Percentiles rank a stretch among this genome's conserved stretches.
Conservation (phyloP, 2,797 vertebrate species). For the Melanotaenia maccullochi region DNA sequence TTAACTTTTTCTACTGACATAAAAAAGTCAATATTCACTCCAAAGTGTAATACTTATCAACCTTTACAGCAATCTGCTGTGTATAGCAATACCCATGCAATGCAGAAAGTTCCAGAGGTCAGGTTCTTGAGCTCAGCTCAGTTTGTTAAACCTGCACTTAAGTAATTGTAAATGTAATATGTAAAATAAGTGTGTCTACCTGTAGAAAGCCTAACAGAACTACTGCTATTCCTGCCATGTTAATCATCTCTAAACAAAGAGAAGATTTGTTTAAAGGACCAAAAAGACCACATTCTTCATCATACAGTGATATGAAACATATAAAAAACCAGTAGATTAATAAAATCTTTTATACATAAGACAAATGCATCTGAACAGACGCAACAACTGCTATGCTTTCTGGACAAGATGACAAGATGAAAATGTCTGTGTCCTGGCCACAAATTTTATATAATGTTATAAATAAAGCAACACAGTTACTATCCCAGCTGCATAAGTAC, state of each 20-base stretch:
- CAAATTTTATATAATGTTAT: too few relatives aligned
- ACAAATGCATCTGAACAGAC: conserved; percentile 36
- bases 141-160: conserved; percentile 74
- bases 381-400: conserved; percentile 35
- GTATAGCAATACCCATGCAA: conserved; percentile 40
- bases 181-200: conserved; percentile 76
- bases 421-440: too few relatives aligned
- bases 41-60: conserved; percentile 37
- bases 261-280: conserved; percentile 75
- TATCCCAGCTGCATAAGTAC: too few relatives aligned
- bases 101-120: conserved; percentile 64
- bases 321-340: conserved; percentile 16
- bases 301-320: conserved; percentile 73
- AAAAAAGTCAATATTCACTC: conserved; percentile 14
- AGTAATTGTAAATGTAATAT: too few relatives aligned
- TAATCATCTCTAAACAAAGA: conserved; percentile 74
- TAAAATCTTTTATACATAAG: conserved; percentile 41
- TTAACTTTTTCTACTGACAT: conserved; percentile 24
- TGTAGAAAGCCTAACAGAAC: conserved; percentile 73
- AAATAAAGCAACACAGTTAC: too few relatives aligned
- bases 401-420: conserved; percentile 8
- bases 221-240: conserved; percentile 74
- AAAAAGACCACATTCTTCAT: conserved; percentile 64
- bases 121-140: conserved; percentile 54
- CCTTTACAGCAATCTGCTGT: conserved; percentile 31